Conservation (phyloP, 2,113 vertebrate genomes). For the Phalacrocorax carbo region DNA sequence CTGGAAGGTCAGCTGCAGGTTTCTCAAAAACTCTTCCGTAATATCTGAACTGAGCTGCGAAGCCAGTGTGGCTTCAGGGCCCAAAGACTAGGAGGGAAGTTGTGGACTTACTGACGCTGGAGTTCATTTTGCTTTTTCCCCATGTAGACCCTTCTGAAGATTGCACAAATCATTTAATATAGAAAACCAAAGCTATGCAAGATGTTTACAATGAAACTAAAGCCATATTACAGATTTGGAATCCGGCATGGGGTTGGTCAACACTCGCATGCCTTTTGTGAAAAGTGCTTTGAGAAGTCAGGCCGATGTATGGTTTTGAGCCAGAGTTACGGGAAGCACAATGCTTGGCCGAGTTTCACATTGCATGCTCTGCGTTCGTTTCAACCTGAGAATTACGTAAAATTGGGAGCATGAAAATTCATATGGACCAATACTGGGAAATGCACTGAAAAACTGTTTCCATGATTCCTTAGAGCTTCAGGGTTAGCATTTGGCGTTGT, state of each 20-base stretch:
- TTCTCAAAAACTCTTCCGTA: not conserved
- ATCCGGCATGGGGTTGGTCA: not conserved
- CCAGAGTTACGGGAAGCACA: not conserved
- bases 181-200: not conserved
- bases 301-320: not conserved
- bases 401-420: constrained; percentile 27
- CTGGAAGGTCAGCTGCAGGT: not conserved
- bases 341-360: not conserved
- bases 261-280: not conserved
- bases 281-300: not conserved
- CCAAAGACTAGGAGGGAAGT: not conserved
- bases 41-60: not conserved
- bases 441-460: constrained; percentile 1
- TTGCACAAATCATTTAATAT: not conserved
- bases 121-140: not conserved
- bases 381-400: constrained; percentile 31
- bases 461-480: constrained; percentile 7
- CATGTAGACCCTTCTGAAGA: not conserved
- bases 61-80: not conserved
- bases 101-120: not conserved
- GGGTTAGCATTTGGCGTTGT: constrained; percentile 41
- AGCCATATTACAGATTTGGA: constrained; percentile 6
- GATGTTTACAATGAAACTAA: constrained; percentile 16
- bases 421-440: constrained; percentile 37
- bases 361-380: not conserved